phyloP scores from a whole-genome alignment of 2,888 invertebrate species.

The Harmothoe impar region DNA sequence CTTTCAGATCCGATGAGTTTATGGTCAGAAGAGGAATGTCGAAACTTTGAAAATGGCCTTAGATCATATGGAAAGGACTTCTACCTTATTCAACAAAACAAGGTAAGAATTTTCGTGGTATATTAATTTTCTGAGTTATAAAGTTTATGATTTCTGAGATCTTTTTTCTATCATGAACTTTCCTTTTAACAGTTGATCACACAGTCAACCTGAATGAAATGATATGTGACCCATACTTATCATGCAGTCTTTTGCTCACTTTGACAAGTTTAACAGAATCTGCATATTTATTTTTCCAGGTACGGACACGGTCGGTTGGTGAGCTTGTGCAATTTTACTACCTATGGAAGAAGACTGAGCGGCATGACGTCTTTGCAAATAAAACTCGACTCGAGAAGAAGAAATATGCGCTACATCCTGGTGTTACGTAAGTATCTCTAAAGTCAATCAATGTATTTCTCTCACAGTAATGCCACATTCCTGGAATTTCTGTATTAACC shows the following conservation, averaged over 20 bases:
- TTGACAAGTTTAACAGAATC: too few species aligned
- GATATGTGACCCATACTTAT: too few species aligned
- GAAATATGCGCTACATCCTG: slow-evolving; percentile 95
- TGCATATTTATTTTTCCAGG: slow-evolving; percentile 83
- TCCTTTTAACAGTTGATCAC: too few species aligned
- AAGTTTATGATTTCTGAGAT: too few species aligned
- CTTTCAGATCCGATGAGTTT: slow-evolving; percentile 82
- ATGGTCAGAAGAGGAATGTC: slow-evolving; percentile 98
- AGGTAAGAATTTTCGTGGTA: slow-evolving; percentile 85
- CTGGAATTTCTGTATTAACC: too few species aligned
- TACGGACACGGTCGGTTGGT: slow-evolving; percentile 95
- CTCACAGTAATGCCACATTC: too few species aligned
- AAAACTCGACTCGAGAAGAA: slow-evolving; percentile 95
- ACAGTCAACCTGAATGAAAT: too few species aligned
- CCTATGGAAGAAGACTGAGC: slow-evolving; percentile 99
- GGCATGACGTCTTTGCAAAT: slow-evolving; percentile 94
- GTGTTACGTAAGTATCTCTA: slow-evolving; percentile 88
- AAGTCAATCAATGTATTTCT: too few species aligned
- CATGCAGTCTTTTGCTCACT: too few species aligned
- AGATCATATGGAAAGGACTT: slow-evolving; percentile 98
- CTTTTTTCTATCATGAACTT: too few species aligned
- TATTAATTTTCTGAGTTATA: too few species aligned
- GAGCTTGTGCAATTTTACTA: slow-evolving; percentile 96
- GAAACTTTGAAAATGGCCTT: slow-evolving; percentile 97
- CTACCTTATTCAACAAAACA: slow-evolving; percentile 95